Base-by-base conservation (phyloP, 2,888 invertebrate species). In the Drosophila falleni region DNA sequence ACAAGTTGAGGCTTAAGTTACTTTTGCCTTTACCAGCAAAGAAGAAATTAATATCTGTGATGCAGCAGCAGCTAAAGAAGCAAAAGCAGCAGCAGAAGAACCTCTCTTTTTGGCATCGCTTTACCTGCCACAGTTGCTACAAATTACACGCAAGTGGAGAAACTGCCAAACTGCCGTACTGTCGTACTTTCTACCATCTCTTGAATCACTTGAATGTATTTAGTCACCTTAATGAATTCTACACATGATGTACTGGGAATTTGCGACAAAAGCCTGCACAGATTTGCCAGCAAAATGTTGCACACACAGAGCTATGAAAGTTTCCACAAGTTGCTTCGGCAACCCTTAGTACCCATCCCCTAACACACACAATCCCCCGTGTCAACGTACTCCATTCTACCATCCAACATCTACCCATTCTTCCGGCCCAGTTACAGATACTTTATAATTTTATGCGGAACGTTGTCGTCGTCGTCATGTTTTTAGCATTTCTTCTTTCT, bases 171-270 rank as follows among this genome's bases (percentile, higher is more conserved):
- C 79, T 65, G 66, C 55, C 62, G n/a, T n/a, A n/a, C n/a, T 68
- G 50, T 16, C 19, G 4, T 1, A n/a, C 6, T 5, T 35, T 11
- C 59, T 35, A 13, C 58, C n/a, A n/a, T n/a, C 23, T 35, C 33
- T 58, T 67, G 74, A 69, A 77, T 66, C 74, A 62, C 71, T 76
- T 68, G 80, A 80, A 78, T 78, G 83, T 89, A 85, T 86, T 86
- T 86, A 86, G 89, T 78, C 87, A 86, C 86, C 86, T 89, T 89
- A 86, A 86, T 86, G 89, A 86, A 89, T 86, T 87, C 89, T 85
- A 81, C 89, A 86, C 89, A 86, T 85, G 88, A 84, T 87, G 88
- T 89, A 76, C 86, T 68, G 81, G 85, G 89, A 83, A 69, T 75
- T 84, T 87, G 84, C 64, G 87, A 84, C 84, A 84, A 88, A 84